Base-by-base conservation (phyloP, 2,888 invertebrate genomes). In the Idaea biselata region DNA sequence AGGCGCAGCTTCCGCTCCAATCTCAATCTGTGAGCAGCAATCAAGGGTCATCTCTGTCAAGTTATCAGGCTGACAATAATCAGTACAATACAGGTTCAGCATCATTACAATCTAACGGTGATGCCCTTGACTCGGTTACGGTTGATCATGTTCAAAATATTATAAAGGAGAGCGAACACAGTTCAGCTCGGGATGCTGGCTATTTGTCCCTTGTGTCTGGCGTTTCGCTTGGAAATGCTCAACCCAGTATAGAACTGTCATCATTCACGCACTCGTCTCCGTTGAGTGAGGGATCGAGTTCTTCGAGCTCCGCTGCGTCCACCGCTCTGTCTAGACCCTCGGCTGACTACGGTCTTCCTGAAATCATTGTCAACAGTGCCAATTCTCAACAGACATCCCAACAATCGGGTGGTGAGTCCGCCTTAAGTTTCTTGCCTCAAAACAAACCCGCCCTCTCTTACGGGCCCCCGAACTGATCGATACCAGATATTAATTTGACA, bases 231-330 rank as follows among this genome's bases (percentile, higher is more conserved):
- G 91, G 84, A 68, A 85, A 83, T 62, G 91, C 86, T 1, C 83
- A 79, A 65, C 91, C 91, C 0, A 92, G 92, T 66, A 74, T 91
- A n/a, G 92, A 92, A 73, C 70, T 92, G 60, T 79, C 87, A 6
- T 91, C 92, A 0, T 92, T 91, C 64, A 82, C 86, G 1, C 90
- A 92, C n/a, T 84, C 79, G 53, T 86, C 89, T 2, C 87, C 85
- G 11, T 33, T 76, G 59, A 63, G 60, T 18, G 65, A 73, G 18
- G 66, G 67, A 44, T 69, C 67, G 57, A 74, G 67, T 54, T 71
- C 65, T 6, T 59, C 60, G 31, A 63, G 68, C 53, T 72, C 74
- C 17, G 68, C 75, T 6, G 71, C 71, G 6, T 69, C 81, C 6
- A 64, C 76, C 16, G 70, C 74, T 2, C 68, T 71, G n/a, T 70